Base-by-base conservation (phyloP, 2,888 invertebrate species). In the Agonopterix subpropinquella region DNA sequence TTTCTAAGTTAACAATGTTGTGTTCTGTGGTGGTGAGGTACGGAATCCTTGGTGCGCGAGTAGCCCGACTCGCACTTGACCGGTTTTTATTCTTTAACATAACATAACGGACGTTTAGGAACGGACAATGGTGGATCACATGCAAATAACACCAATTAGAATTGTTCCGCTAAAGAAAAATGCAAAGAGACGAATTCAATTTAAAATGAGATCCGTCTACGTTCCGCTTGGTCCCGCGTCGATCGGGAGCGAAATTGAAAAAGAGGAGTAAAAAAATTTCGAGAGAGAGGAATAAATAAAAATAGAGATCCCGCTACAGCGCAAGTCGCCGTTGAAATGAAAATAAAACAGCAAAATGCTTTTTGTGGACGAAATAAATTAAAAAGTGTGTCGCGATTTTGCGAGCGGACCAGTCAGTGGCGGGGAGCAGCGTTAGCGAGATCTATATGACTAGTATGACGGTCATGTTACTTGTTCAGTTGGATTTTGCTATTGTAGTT, bases 311-410 rank as follows among this genome's bases (percentile, higher is more conserved):
- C 86, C 83, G 84, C 85, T 85, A 84, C 84, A 83, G 82, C 80
- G 85, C 86, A 87, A 87, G 86, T 87, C 86, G 79, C 79, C 83
- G 88, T 83, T 84, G 88, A 87, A 88, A 86, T 84, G 85, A 73
- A 87, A 87, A 88, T 85, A 84, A 87, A 86, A 82, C 79, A 73
- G 73, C 75, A 76, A 77, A 82, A 85, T 75, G 80, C 79, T 83
- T 83, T 85, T 85, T 85, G 86, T 83, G 87, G 77, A 80, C 80
- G 84, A 87, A 87, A 87, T 87, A 84, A 87, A 88, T 87, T 87
- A 87, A 87, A 87, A 87, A 85, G 81, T 83, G 77, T 78, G 80
- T 80, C 78, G 80, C 80, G 83, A 83, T 83, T 85, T 82, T 80
- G 80, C 67, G 76, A 42, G 13, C 70, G 28, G 45, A 28, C 45